phyloP scores from a whole-genome alignment of 37 sponge, comb jelly and placozoan genomes.

The Oopsacas minuta region DNA sequence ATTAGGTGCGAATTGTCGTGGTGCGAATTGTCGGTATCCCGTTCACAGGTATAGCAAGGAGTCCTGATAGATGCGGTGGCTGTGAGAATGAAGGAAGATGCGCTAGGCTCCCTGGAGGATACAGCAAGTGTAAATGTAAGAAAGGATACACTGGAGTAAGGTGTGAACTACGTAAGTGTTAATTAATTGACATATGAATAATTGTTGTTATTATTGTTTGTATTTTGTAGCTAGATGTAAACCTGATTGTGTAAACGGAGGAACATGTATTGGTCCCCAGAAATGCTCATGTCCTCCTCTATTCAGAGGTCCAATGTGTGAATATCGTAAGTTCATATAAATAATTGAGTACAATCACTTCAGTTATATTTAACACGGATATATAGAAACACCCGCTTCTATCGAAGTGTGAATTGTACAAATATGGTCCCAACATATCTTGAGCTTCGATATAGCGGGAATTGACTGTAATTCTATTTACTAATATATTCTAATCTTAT shows the following conservation, averaged over 20 bases:
- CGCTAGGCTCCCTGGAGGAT: neutral
- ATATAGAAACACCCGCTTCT: too few species aligned
- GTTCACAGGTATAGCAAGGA: neutral
- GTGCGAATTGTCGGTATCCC: too few species aligned
- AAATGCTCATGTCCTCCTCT: neutral
- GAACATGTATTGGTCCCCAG: neutral
- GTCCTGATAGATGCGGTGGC: neutral
- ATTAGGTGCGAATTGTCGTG: too few species aligned
- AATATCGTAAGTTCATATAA: slow-evolving; percentile 1
- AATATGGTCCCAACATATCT: too few species aligned
- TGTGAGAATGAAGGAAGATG: neutral
- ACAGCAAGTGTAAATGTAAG: slow-evolving; percentile 9
- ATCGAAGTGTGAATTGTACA: too few species aligned
- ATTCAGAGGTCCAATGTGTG: neutral
- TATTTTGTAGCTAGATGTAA: neutral
- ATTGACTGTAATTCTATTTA: too few species aligned
- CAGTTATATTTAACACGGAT: too few species aligned
- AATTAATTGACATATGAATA: neutral
- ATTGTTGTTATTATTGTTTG: neutral
- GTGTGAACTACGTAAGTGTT: neutral
- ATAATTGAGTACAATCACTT: too few species aligned
- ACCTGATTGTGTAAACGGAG: neutral
- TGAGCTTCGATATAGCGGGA: too few species aligned
- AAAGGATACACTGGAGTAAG: neutral
- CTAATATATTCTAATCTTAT: neutral